Evolutionary conservation across 2,113 vertebrate genomes (phyloP), one percentile per base, ranked within the genome.

Genomic region (Lontra canadensis): DNA sequence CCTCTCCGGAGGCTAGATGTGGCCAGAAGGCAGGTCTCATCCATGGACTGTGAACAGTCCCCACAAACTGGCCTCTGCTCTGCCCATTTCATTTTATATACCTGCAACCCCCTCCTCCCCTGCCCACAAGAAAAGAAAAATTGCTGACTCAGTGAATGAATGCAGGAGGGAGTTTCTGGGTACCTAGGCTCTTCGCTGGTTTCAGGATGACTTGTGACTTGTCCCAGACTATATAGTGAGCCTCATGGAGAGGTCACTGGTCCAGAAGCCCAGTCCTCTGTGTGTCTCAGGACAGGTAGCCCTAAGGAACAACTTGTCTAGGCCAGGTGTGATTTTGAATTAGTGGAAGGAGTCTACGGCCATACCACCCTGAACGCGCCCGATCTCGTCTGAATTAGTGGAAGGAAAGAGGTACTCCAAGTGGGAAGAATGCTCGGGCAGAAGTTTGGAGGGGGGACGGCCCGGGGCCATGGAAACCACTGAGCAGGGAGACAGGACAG

Each of bases 401-500:
- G 55, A 34, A 86, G 47, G 39, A 25, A 39, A 78, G 34, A 15
- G 39, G 12, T 17, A 20, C 9, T 65, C 18, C 44, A 11, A 44
- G 84, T 8, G 71, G 83, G 69, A 52, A 3, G 84, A 55, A n/a
- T 1, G 4, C 20, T 42, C 71, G 18, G 34, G 42, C 39, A 39
- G 7, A 13, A 31, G 47, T 74, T 20, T 47, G 34, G 76, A 25
- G 15, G 25, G 7, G 7, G 91, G 61, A 42, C 34, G 20, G 49
- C 44, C 73, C 10, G 36, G 71, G 39, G 39, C 15, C 21, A 2
- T 13, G 47, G 47, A 49, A 42, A 59, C 26, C 21, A 31, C 6
- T 0, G 49, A 78, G 59, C 47, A 25, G 12, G 71, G 7, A 21
- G 12, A 67, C 4, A 0, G 49, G 26, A 1, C 31, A 11, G 42